Evolutionary conservation across 2,113 vertebrate genomes (phyloP).

Genomic region (Festucalex cinctus): DNA sequence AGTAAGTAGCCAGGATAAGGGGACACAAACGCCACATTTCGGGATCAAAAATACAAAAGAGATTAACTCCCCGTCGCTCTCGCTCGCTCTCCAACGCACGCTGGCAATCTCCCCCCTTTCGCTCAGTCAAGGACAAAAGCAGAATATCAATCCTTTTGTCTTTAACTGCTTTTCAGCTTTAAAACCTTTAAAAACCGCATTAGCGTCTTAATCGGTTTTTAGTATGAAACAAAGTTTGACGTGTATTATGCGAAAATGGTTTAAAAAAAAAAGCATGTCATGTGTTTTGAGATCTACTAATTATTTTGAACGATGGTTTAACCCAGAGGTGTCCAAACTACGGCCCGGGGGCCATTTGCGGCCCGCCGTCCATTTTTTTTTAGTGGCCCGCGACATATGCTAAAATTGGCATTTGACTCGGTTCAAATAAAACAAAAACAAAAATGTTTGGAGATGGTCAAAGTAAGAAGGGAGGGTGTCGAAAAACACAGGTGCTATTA

Average conservation of each 20-base stretch:
- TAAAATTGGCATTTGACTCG: too few species aligned
- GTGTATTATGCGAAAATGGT: constrained; percentile 25
- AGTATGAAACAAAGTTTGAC: constrained; percentile 11
- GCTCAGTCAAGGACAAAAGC: constrained; percentile 58
- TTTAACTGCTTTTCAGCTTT: constrained; percentile 60
- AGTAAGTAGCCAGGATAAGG: constrained; percentile 66
- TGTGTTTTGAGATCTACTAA: constrained; percentile 37
- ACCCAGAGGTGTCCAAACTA: too few species aligned
- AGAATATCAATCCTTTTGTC: constrained; percentile 63
- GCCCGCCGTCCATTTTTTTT: too few species aligned
- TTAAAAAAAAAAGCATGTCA: constrained; percentile 19
- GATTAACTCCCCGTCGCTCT: constrained; percentile 55
- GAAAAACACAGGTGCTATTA: too few species aligned
- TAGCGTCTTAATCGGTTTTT: constrained; percentile 52
- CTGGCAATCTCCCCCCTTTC: constrained; percentile 10
- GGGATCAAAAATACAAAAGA: constrained; percentile 73
- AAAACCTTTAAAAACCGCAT: constrained; percentile 45
- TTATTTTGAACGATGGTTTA: constrained; percentile 34
- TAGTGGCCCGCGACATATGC: too few species aligned
- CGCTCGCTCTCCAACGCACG: constrained; percentile 9
- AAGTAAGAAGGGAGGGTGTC: too few species aligned
- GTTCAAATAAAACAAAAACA: too few species aligned
- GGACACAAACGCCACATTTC: constrained; percentile 70
- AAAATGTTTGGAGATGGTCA: too few species aligned
- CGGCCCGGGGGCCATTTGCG: too few species aligned